Percentiles rank a stretch among this genome's conserved stretches.
These are phyloP conservation scores for Platycheirus rosarum DNA, from an alignment of 2,888 invertebrate species.

Conservation along the genomic window DNA sequence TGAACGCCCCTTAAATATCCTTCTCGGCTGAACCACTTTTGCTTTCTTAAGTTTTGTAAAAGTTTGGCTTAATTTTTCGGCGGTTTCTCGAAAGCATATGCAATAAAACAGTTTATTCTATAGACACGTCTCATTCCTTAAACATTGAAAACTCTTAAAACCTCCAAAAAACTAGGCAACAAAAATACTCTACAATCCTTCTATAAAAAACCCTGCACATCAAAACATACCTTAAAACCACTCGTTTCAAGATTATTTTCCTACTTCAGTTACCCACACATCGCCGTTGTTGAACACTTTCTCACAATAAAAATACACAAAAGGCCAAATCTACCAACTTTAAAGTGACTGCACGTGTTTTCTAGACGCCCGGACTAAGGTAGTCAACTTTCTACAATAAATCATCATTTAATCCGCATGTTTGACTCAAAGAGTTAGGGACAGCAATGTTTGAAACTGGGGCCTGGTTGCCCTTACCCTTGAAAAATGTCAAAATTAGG, in stretches of 20 bases:
- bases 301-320: constrained; percentile 26
- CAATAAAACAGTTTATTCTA: too few species aligned
- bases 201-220: too few species aligned
- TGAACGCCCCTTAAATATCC: too few species aligned
- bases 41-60: too few species aligned
- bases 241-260: constrained; percentile 58
- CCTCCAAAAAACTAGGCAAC: too few species aligned
- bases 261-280: constrained; percentile 53
- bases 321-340: constrained; percentile 37
- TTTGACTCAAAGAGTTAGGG: constrained; percentile 38
- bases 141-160: too few species aligned
- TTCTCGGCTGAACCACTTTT: too few species aligned
- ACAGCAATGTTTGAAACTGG: not conserved
- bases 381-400: constrained; percentile 57
- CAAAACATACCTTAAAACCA: constrained; percentile 23
- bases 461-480: constrained; percentile 59
- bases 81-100: too few species aligned
- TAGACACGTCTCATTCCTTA: too few species aligned
- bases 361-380: constrained; percentile 51
- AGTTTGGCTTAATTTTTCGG: too few species aligned
- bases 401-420: constrained; percentile 68
- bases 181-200: too few species aligned
- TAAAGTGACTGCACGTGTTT: constrained; percentile 71
- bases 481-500: constrained; percentile 67
- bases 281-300: constrained; percentile 41